Conservation (phyloP, 2,888 invertebrate genomes). For the Drosophila nigricruria region DNA sequence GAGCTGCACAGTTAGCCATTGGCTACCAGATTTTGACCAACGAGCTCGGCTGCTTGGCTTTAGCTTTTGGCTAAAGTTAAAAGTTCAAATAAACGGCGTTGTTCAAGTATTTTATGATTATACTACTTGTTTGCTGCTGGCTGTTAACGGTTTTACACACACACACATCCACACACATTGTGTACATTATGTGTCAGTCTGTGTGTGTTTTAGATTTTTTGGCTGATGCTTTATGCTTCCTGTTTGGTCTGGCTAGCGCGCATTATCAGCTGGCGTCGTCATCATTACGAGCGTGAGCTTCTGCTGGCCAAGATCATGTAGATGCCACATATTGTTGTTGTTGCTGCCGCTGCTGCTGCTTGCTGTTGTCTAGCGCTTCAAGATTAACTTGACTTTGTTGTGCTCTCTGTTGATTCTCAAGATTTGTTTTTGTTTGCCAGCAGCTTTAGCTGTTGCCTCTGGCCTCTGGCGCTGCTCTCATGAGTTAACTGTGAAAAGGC, state of each 20-base stretch:
- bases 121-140: slow-evolving; percentile 61
- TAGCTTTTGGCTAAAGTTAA: slow-evolving; percentile 65
- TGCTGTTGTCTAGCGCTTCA: slow-evolving; percentile 30
- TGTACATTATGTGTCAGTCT: slow-evolving; percentile 11
- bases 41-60: slow-evolving; percentile 14
- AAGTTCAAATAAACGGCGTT: slow-evolving; percentile 71
- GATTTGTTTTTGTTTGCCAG: slow-evolving; percentile 51
- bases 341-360: slow-evolving; percentile 13
- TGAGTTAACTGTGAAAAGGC: slow-evolving; percentile 74
- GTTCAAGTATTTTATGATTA: slow-evolving; percentile 78
- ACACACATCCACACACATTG: slow-evolving; percentile 8
- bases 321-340: slow-evolving; percentile 30
- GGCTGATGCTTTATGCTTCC: slow-evolving; percentile 73
- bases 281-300: slow-evolving; percentile 56
- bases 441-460: slow-evolving; percentile 41
- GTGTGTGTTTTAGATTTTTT: slow-evolving; percentile 43
- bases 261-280: slow-evolving; percentile 59
- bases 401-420: slow-evolving; percentile 44
- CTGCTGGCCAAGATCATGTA: slow-evolving; percentile 65
- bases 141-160: slow-evolving; percentile 62
- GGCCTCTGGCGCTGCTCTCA: slow-evolving; percentile 38
- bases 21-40: slow-evolving; percentile 48
- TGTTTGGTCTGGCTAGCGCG: slow-evolving; percentile 52
- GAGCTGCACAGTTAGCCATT: slow-evolving; percentile 27
- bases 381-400: slow-evolving; percentile 44